Conservation (phyloP, 2,888 invertebrate species). For the Microplitis deprimator region DNA sequence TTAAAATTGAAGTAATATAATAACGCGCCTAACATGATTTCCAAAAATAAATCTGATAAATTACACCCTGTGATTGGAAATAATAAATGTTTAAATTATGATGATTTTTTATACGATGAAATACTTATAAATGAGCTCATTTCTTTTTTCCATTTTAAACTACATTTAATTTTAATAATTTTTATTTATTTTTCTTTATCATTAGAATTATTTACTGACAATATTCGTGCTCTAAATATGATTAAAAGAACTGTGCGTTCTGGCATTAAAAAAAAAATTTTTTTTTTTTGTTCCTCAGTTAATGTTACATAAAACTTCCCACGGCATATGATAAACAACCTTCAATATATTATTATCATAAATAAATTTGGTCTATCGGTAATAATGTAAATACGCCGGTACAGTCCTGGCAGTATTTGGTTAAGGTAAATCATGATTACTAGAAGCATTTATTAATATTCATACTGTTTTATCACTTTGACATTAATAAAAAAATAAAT, state of each 20-base stretch:
- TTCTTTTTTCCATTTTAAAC: not conserved
- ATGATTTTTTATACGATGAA: not conserved
- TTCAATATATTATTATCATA: constrained; percentile 71
- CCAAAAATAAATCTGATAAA: not conserved
- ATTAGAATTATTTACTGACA: constrained; percentile 15
- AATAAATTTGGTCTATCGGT: constrained; percentile 72
- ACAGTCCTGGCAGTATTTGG: constrained; percentile 70
- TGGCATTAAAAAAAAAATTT: constrained; percentile 63
- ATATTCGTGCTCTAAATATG: constrained; percentile 35
- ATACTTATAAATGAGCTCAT: not conserved
- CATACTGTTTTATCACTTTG: not conserved
- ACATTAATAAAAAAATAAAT: not conserved
- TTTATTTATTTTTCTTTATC: constrained; percentile 22
- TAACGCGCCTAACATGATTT: not conserved
- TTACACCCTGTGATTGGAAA: not conserved
- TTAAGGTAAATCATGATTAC: constrained; percentile 62
- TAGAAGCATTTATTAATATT: constrained; percentile 51
- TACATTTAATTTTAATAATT: not conserved
- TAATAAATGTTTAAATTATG: constrained; percentile 41
- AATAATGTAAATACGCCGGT: constrained; percentile 71
- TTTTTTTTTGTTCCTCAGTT: constrained; percentile 56
- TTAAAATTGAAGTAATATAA: not conserved
- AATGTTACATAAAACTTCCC: constrained; percentile 68
- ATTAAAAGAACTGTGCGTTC: constrained; percentile 67
- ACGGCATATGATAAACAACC: constrained; percentile 67